Evolutionary conservation across 2,797 vertebrate genomes (phyloP), one percentile per base, ranked within the genome.

Genomic region (Chloroceryle amazona): DNA sequence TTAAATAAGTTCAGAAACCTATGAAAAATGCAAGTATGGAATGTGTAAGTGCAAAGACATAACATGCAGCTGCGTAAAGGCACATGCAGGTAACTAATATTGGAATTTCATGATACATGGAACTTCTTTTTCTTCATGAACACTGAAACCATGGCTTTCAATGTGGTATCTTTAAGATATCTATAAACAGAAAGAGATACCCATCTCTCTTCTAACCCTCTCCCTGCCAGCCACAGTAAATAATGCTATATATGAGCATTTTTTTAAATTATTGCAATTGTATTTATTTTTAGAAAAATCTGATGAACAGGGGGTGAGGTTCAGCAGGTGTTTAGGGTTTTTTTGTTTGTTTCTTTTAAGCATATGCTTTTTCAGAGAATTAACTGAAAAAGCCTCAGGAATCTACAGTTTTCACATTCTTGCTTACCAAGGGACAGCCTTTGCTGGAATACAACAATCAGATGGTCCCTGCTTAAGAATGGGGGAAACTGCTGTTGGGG

Each of bases 271-370:
- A 85, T 80, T 41, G 86, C 47, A 52, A 42, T 49, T 90, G 31
- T 20, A 39, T 26, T 83, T 79, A 72, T 81, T 75, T 89, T 95
- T 75, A 93, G 86, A 90, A 93, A 73, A 10, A 79, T 42, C 8
- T 90, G 67, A 95, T 73, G 23, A 89, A 58, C 12, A 60, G 29
- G 23, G 14, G 16, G 21, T 21, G 17, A 91, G 17, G 22, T 67
- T 89, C 60, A 80, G 39, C 22, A 9, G 28, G 9, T 17, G 33
- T 7, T 37, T 10, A 4, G 4, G 29, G 26, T 18, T 60, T 60
- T 62, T 57, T 92, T 60, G 7, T 0, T 67, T 46, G 17, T 18
- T 70, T 76, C 11, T 86, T 62, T 19, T 60, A 35, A 58, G 6
- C 8, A 70, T 47, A 11, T 73, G 7, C 12, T 66, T 90, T 52